Conservation (phyloP, 2,888 invertebrate genomes). For the Dione juno region DNA sequence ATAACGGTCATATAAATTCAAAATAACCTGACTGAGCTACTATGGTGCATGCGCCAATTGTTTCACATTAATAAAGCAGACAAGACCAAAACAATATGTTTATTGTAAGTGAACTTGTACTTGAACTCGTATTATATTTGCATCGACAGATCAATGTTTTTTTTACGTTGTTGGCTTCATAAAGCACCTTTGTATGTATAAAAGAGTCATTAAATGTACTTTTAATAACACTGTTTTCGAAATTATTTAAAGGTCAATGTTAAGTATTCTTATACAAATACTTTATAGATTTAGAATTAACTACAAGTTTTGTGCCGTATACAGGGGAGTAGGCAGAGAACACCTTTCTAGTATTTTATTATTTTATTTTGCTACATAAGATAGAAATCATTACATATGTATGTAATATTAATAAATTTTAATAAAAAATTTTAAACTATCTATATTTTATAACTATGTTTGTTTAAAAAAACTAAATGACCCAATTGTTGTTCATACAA, state of each 20-base stretch:
- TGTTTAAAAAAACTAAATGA: too few relatives aligned
- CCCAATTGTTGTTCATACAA: too few relatives aligned
- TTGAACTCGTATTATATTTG: background rate
- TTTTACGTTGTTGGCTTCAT: conserved; percentile 12
- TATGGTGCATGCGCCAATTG: background rate
- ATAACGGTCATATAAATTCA: background rate
- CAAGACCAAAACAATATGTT: conserved; percentile 6
- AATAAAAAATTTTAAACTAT: too few relatives aligned
- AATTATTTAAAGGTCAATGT: background rate
- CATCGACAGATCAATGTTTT: conserved; percentile 2
- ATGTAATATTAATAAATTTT: too few relatives aligned
- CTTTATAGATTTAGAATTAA: too few relatives aligned
- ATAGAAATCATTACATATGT: too few relatives aligned
- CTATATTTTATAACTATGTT: too few relatives aligned
- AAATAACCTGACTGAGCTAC: background rate
- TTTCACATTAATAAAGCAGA: conserved; percentile 16
- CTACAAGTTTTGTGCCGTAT: too few relatives aligned
- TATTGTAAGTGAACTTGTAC: conserved; percentile 14
- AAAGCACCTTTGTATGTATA: conserved; percentile 10
- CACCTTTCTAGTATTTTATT: too few relatives aligned
- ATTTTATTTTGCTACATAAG: too few relatives aligned
- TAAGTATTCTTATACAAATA: background rate
- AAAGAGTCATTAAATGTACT: background rate
- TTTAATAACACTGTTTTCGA: background rate
- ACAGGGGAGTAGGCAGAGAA: too few relatives aligned